phyloP scores from a whole-genome alignment of 2,797 vertebrate species.

The Trematomus bernacchii region DNA sequence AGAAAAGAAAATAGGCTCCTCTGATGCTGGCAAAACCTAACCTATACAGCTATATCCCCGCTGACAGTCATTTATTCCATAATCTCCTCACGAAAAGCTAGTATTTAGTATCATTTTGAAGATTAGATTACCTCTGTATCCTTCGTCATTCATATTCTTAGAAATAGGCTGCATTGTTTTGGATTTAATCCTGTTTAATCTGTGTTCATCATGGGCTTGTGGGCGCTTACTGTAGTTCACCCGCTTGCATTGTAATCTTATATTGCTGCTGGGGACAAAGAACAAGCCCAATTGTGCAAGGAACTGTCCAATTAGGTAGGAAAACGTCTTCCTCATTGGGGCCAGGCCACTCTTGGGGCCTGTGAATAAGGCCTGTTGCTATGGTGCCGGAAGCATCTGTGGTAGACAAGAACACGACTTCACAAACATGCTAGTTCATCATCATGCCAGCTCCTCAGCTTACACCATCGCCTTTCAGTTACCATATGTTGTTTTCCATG shows the following conservation, averaged over 20 bases:
- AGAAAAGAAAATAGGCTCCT: background rate
- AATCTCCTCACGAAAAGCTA: slow-evolving; percentile 31
- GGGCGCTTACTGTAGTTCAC: slow-evolving; percentile 40
- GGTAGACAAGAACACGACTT: slow-evolving; percentile 46
- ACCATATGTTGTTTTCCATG: slow-evolving; percentile 21
- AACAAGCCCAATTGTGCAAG: slow-evolving; percentile 36
- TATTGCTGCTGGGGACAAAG: slow-evolving; percentile 39
- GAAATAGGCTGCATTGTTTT: slow-evolving; percentile 53
- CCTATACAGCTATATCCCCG: background rate
- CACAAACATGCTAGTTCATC: slow-evolving; percentile 45
- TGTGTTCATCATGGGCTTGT: slow-evolving; percentile 49
- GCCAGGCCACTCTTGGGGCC: slow-evolving; percentile 61
- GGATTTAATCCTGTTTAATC: slow-evolving; percentile 66
- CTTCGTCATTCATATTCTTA: slow-evolving; percentile 32
- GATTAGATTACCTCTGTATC: slow-evolving; percentile 29
- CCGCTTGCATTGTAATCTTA: slow-evolving; percentile 37
- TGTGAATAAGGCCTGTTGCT: slow-evolving; percentile 73
- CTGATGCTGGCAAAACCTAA: slow-evolving; percentile 5
- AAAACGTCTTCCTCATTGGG: slow-evolving; percentile 56
- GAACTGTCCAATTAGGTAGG: slow-evolving; percentile 69
- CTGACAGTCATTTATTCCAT: slow-evolving; percentile 22
- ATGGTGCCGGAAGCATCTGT: slow-evolving; percentile 59
- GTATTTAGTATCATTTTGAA: slow-evolving; percentile 45
- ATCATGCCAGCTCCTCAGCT: slow-evolving; percentile 9
- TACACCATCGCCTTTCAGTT: background rate